Base-by-base conservation (phyloP, 2,113 vertebrate genomes). In the Rhinogobius similis region DNA sequence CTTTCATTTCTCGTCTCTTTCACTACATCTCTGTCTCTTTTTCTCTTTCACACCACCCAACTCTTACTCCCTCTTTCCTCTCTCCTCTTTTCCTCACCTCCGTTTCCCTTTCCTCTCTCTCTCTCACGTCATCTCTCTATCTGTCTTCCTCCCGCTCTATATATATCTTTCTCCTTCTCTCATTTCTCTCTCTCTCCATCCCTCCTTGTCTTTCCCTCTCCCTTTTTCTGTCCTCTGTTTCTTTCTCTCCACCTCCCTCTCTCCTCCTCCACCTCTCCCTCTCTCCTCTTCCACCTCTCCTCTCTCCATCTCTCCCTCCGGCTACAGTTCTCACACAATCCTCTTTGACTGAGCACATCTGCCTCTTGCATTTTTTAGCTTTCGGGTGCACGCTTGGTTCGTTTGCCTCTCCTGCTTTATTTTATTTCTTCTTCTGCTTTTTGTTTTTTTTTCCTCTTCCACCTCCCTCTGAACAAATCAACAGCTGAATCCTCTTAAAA, bases 241-340 rank as follows among this genome's bases (percentile, higher is more conserved):
- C 10, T 41, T 4, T 3, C 41, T 43, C 41, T 43, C 41, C 1
- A 14, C 11, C 3, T 43, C 14, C 4, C 39, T 41, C 39, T 13
- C 39, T 41, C 39, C 11, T 1, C 12, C 10, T 13, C 39, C 12
- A 2, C 16, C 2, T 46, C 16, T 46, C 43, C 18, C 43, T 18
- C 14, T 46, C 43, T 46, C 14, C 18, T 3, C 43, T 46, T 80
- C 10, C 10, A 8, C 23, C 50, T 23, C 2, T 53, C 21, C 7
- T 62, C 24, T 38, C 13, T 6, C 44, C 27, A 3, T 53, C 70
- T 48, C 55, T 24, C 61, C 73, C 61, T 7, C 39, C 10, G 32
- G 69, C 76, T 70, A 59, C 44, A 32, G 56, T 48, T 48, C 3
- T 5, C 24, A 77, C 63, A 80, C 55, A 64, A 13, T 63, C 65